Conservation (phyloP, 2,797 vertebrate species). For the Galago senegalensis region DNA sequence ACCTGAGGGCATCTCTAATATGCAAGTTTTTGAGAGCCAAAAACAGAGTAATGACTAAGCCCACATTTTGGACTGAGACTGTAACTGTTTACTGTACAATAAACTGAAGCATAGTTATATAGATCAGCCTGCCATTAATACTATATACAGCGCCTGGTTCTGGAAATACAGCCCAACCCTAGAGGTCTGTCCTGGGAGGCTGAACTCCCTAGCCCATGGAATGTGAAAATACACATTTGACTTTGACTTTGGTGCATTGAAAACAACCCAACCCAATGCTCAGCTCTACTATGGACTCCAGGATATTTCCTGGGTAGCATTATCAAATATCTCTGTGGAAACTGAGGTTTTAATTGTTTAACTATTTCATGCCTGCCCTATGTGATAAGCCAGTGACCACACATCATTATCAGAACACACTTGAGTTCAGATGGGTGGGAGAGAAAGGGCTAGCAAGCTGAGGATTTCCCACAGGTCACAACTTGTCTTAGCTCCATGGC, state of each 20-base stretch:
- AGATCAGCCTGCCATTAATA: not conserved
- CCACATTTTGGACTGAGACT: not conserved
- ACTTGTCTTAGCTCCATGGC: not conserved
- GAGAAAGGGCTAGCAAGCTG: not conserved
- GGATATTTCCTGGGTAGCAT: slow-evolving; percentile 37
- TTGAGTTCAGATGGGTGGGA: not conserved
- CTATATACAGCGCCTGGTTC: not conserved
- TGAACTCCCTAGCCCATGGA: not conserved
- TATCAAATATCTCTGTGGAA: slow-evolving; percentile 56
- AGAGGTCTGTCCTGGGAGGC: not conserved
- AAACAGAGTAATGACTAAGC: not conserved
- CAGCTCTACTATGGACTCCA: not conserved
- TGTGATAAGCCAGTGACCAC: not conserved
- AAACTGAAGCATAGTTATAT: not conserved
- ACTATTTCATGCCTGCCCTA: not conserved
- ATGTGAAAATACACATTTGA: no score
- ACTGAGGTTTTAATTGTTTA: slow-evolving; percentile 2
- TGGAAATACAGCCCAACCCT: not conserved
- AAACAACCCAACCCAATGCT: no score
- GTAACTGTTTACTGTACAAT: not conserved
- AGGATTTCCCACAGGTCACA: not conserved
- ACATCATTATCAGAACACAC: not conserved
- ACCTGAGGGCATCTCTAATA: not conserved
- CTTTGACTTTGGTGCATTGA: no score
- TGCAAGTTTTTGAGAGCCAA: not conserved